phyloP scores from a whole-genome alignment of 2,888 invertebrate species.

The Mylabris sibirica region DNA sequence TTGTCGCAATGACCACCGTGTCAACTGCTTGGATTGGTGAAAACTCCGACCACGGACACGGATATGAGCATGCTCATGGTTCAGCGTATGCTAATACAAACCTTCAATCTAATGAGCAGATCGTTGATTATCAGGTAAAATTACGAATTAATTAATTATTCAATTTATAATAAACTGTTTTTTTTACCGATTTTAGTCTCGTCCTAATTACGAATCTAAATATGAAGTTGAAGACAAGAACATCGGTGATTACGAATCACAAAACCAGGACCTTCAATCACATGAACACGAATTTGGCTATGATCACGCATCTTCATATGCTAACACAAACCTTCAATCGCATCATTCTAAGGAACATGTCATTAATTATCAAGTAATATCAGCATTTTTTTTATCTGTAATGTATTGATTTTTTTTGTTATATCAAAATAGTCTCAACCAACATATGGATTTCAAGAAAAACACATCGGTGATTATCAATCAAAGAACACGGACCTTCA shows the following conservation, averaged over 20 bases:
- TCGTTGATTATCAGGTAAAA: neutral
- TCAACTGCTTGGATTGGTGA: neutral
- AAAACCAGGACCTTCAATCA: no score
- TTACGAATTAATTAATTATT: no score
- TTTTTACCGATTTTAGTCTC: slow-evolving; percentile 50
- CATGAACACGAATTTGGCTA: no score
- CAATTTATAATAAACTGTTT: no score
- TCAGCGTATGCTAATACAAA: neutral
- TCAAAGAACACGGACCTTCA: slow-evolving; percentile 59
- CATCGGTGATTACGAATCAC: slow-evolving; percentile 66
- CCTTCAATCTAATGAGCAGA: neutral
- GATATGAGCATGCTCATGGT: neutral
- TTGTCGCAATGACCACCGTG: neutral
- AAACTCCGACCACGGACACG: neutral
- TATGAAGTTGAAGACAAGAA: slow-evolving; percentile 71
- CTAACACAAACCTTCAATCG: neutral
- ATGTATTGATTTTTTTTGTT: neutral
- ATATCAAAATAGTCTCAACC: slow-evolving; percentile 61
- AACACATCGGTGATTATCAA: slow-evolving; percentile 67
- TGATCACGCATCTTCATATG: neutral
- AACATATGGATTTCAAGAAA: slow-evolving; percentile 71
- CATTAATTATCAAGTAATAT: neutral
- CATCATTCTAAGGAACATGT: neutral
- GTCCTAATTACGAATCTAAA: no score
- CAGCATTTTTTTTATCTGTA: neutral